Conservation (phyloP, 1,140 invertebrate genomes). For the Drosophila busckii region DNA sequence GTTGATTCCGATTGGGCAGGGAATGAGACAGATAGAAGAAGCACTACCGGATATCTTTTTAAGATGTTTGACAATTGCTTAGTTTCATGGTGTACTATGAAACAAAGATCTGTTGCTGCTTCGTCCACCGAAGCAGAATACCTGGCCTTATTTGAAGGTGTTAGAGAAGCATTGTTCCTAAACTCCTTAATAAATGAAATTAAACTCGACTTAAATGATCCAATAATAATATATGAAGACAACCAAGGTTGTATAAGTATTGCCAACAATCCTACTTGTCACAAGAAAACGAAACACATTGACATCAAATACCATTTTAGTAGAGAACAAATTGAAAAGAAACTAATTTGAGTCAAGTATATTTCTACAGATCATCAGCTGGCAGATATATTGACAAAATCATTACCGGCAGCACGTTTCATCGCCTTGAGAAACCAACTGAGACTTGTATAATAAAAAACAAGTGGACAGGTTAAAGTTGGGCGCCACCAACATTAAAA, state of each 20-base stretch:
- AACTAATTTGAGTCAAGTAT: constrained; percentile 13
- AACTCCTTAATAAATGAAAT: neutral
- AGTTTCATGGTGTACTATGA: neutral
- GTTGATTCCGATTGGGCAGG: constrained; percentile 5
- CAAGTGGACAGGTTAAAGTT: too few relatives aligned
- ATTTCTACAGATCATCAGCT: constrained; percentile 14
- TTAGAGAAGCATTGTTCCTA: neutral
- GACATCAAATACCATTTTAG: constrained; percentile 12
- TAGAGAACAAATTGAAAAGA: constrained; percentile 21
- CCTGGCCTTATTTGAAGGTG: neutral
- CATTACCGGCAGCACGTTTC: constrained; percentile 35
- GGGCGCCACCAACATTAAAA: too few relatives aligned
- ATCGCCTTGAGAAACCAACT: constrained; percentile 25
- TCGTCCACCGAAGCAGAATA: neutral
- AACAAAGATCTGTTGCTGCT: neutral
- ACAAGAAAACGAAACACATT: constrained; percentile 14
- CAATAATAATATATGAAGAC: constrained; percentile 10
- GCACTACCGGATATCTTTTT: constrained; percentile 7
- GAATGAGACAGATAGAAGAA: neutral
- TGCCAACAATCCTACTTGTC: constrained; percentile 16
- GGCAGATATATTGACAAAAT: constrained; percentile 13
- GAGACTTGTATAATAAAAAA: constrained; percentile 11
- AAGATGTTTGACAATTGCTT: constrained; percentile 2
- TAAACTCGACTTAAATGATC: constrained; percentile 9
- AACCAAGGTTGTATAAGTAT: constrained; percentile 15